Percentiles rank a stretch among this genome's conserved stretches.
Evolutionary conservation across 2,888 invertebrate species (phyloP).

Genomic region (Steinernema carpocapsae): DNA sequence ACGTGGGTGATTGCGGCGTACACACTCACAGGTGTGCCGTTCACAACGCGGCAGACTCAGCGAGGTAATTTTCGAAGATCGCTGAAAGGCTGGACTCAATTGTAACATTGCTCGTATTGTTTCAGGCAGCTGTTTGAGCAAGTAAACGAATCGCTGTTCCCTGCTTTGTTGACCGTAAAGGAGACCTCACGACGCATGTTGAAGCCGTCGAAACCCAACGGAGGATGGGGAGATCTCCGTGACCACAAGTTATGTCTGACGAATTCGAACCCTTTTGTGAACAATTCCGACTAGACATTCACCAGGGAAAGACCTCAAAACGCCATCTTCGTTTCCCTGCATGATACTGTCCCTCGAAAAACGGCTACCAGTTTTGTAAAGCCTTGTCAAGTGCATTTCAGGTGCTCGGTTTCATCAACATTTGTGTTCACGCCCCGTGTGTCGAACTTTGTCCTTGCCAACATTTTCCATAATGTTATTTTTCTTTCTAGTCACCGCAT

Average conservation of each 20-base stretch:
- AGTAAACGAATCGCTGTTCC: slow-evolving; percentile 49
- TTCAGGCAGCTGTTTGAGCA: slow-evolving; percentile 45
- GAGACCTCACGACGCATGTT: slow-evolving; percentile 62
- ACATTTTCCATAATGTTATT: no score
- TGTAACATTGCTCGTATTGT: neutral
- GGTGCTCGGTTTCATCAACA: no score
- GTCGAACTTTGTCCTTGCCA: no score
- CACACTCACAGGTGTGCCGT: slow-evolving; percentile 60
- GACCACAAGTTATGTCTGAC: slow-evolving; percentile 80
- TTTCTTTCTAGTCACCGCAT: no score
- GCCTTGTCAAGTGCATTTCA: no score
- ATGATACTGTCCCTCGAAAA: no score
- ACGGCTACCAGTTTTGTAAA: no score
- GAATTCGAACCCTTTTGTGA: slow-evolving; percentile 51
- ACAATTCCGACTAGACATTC: neutral
- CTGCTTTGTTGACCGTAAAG: slow-evolving; percentile 41
- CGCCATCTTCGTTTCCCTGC: no score
- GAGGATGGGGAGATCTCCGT: slow-evolving; percentile 94
- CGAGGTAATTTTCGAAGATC: slow-evolving; percentile 43
- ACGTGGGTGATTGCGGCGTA: slow-evolving; percentile 95
- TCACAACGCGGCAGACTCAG: slow-evolving; percentile 44
- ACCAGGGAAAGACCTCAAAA: no score
- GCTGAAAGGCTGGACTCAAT: no score
- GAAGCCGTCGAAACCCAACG: slow-evolving; percentile 75
- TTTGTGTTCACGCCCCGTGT: no score